These are phyloP conservation scores for Notodonta ziczac DNA, from an alignment of 2,888 invertebrate genomes.

Conservation along the genomic window DNA sequence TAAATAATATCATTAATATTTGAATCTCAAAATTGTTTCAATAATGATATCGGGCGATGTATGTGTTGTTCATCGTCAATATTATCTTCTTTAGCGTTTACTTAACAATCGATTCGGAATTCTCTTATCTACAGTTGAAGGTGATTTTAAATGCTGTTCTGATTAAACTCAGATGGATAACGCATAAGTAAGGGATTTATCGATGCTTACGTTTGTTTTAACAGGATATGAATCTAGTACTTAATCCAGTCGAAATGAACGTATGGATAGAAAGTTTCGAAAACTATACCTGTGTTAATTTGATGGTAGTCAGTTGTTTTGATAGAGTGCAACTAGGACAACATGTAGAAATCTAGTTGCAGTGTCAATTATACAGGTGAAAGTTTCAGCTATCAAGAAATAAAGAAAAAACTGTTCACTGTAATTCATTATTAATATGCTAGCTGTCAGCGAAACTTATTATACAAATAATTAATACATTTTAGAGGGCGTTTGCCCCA, in stretches of 20 bases:
- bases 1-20: too few species aligned
- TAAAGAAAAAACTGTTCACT: neutral
- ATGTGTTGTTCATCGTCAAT: neutral
- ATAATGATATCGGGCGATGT: neutral
- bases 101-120: constrained; percentile 7
- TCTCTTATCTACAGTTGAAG: constrained; percentile 22
- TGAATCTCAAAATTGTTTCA: neutral
- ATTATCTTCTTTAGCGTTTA: neutral
- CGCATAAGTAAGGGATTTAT: constrained; percentile 13
- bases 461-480: neutral
- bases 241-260: neutral
- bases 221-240: constrained; percentile 14
- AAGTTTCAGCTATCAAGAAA: neutral
- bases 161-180: constrained; percentile 13
- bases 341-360: neutral
- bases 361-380: neutral
- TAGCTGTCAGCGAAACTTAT: neutral
- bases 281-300: too few species aligned
- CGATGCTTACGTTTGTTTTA: constrained; percentile 10
- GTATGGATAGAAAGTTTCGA: too few species aligned
- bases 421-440: neutral
- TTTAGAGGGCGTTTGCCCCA: constrained; percentile 6
- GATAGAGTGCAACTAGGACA: neutral
- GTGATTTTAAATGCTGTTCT: constrained; percentile 17
- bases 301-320: neutral